Conservation (phyloP, 35 echinoderm and acorn worm genomes). For the Lytechinus variegatus region DNA sequence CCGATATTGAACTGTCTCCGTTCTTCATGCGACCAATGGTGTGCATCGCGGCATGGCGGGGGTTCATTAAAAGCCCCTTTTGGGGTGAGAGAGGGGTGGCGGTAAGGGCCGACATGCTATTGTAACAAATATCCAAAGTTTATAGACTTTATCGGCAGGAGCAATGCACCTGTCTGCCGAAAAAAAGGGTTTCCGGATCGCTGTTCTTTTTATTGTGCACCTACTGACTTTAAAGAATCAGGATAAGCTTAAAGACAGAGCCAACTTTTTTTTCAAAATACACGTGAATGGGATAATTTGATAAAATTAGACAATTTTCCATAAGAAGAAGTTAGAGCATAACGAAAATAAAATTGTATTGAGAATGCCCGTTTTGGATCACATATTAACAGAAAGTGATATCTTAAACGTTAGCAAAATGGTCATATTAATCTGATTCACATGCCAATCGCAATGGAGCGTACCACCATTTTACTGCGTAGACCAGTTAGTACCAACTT, state of each 20-base stretch:
- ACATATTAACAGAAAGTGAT: not conserved
- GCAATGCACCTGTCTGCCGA: not conserved
- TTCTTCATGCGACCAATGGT: not conserved
- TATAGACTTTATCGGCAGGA: slow-evolving; percentile 8
- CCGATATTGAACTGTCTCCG: not conserved
- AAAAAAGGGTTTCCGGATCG: slow-evolving; percentile 16
- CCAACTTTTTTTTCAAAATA: not conserved
- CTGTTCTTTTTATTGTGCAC: not conserved
- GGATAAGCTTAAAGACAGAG: not conserved
- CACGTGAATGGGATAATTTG: not conserved
- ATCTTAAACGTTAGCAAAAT: not conserved
- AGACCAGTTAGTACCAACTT: no score
- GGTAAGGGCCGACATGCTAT: not conserved
- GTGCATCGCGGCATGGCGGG: not conserved
- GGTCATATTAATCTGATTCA: no score
- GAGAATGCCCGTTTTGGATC: not conserved
- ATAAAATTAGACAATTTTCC: not conserved
- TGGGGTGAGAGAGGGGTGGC: not conserved
- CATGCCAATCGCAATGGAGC: not conserved
- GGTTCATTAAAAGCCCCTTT: not conserved
- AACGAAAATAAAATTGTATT: not conserved
- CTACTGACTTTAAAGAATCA: not conserved
- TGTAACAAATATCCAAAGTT: slow-evolving; percentile 35
- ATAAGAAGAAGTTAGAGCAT: not conserved
- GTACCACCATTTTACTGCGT: no score